These are phyloP conservation scores for Chrysoperla carnea DNA, from an alignment of 1,140 invertebrate genomes.

Conservation along the genomic window DNA sequence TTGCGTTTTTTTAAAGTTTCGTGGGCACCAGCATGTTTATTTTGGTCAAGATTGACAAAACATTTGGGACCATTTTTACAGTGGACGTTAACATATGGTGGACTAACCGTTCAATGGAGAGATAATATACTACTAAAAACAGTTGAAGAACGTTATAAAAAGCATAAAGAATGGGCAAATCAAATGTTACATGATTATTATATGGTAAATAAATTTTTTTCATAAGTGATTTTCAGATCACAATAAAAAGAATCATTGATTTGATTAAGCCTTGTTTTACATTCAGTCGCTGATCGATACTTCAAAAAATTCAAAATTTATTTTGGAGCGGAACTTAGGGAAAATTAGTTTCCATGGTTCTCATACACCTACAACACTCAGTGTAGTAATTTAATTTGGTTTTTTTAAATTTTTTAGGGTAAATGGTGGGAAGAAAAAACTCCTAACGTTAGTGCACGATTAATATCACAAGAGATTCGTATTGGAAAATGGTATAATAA, in stretches of 20 bases:
- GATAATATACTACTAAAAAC: conserved; percentile 27
- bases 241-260: no score
- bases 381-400: no score
- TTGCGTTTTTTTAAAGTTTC: no score
- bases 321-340: no score
- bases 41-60: conserved; percentile 46
- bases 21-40: conserved; percentile 44
- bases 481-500: neutral
- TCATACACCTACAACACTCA: no score
- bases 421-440: conserved; percentile 20
- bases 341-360: no score
- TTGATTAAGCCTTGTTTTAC: no score
- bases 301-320: conserved; percentile 1
- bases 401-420: neutral
- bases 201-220: conserved; percentile 17
- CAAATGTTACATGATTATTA: conserved; percentile 35
- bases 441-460: conserved; percentile 26
- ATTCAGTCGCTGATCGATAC: no score
- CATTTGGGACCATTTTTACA: conserved; percentile 44
- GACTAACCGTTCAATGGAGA: conserved; percentile 42
- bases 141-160: conserved; percentile 15
- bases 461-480: conserved; percentile 28
- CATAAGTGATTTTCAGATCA: neutral
- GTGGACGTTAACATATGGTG: conserved; percentile 34
- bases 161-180: conserved; percentile 26